phyloP scores from a whole-genome alignment of 2,113 vertebrate species.

The Steatornis caripensis region DNA sequence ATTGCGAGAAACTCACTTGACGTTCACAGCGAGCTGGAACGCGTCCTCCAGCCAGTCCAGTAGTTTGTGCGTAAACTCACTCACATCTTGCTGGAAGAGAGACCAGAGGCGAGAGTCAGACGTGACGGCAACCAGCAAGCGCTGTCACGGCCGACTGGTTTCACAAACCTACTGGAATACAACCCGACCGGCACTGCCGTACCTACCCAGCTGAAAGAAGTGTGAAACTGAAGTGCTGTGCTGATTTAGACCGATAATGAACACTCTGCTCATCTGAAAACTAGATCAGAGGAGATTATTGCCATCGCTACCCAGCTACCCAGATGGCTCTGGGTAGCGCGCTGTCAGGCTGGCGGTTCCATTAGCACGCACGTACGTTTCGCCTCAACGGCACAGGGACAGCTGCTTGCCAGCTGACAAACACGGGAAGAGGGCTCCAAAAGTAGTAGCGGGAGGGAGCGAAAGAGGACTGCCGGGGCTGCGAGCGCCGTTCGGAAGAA shows the following conservation, averaged over 20 bases:
- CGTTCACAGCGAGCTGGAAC: slow-evolving; percentile 89
- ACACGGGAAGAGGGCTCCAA: not conserved
- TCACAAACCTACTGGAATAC: too few species aligned
- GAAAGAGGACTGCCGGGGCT: not conserved
- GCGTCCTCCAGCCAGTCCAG: slow-evolving; percentile 97
- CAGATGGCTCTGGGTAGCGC: not conserved
- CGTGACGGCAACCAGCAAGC: rapidly evolving
- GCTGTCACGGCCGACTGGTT: not conserved
- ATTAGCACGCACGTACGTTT: not conserved
- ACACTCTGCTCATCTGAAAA: not conserved
- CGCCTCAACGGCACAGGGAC: not conserved
- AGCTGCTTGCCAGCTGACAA: not conserved
- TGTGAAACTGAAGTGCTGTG: not conserved
- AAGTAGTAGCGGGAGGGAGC: not conserved
- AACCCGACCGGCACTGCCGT: rapidly evolving
- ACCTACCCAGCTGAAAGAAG: not conserved
- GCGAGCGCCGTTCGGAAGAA: not conserved
- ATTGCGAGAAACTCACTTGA: slow-evolving; percentile 75
- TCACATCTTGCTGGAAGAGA: slow-evolving; percentile 88
- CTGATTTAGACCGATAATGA: not conserved
- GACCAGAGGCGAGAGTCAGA: not conserved
- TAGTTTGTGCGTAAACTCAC: slow-evolving; percentile 97
- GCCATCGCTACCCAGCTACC: not conserved
- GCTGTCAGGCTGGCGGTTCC: not conserved
- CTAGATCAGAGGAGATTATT: not conserved